Base-by-base conservation (phyloP, 2,888 invertebrate species). In the Bombylius discolor region DNA sequence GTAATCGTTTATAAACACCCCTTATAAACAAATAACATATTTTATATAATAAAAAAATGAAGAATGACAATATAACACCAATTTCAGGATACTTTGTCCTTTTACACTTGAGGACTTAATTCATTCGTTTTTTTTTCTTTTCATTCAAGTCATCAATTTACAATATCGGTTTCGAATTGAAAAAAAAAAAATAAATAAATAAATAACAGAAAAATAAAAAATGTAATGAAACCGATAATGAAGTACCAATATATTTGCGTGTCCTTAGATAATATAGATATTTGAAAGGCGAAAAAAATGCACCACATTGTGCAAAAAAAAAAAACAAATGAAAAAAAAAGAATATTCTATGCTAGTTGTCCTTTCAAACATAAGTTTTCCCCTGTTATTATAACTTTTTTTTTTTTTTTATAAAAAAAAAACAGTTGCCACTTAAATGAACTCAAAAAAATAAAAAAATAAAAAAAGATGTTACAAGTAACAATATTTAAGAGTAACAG, bases 1-100 rank as follows among this genome's bases (percentile, higher is more conserved):
- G 39, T 58, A 56, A 58, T 58, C 56, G 53, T 51, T 42, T 52
- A 49, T 45, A 53, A 58, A 58, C 54, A 58, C 48, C 58, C 58
- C 56, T 51, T 56, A 58, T 11, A 49, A 42, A 54, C 36, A 54
- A 49, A 54, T 44, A 32, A 14, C 44, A 33, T 42, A 49, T 46
- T 49, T 32, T 34, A 49, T 34, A 32, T n/a, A 23, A 23, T 23
- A 23, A 23, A 23, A 23, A 23, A 23, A 23, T n/a, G 9, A 36
- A 36, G 36, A 36, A 36, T 9, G 6, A 36, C 36, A 36, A 8
- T 8, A 42, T 42, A 42, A 42, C 39, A 42, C 7, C 11, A 11
- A 11, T 11, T 42, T 42, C 39, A 42, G 11, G 39, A 23, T 23
- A 23, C 3, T 23, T 23, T 23, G 23, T 23, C 23, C 23, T 23